Base-by-base conservation (phyloP, 2,113 vertebrate genomes). In the Promerops cafer region DNA sequence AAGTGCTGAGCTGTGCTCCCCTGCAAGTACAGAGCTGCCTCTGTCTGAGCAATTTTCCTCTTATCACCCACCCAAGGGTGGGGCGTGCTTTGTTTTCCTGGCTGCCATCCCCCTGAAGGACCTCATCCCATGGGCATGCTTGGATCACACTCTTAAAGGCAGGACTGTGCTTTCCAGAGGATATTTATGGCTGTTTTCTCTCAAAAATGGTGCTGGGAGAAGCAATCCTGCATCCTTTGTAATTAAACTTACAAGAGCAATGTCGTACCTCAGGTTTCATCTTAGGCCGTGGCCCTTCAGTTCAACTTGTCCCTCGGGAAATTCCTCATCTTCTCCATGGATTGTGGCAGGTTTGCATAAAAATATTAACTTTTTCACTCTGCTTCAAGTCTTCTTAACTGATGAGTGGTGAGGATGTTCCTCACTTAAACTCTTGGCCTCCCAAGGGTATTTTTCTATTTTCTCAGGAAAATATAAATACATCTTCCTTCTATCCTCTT, bases 21-120 rank as follows among this genome's bases (percentile, higher is more conserved):
- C 27, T 92, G 79, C 96, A 7, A 65, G 89, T 94, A 80, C 71
- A 72, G 91, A 93, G 56, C 75, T 52, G 82, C 53, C 89, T 80
- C 7, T 4, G 52, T 5, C 81, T 27, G 40, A 44, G 83, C 70
- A 86, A 76, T 83, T 85, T 60, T 64, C 75, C 56, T 56, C 70
- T 79, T 93, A 76, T 90, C 91, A 57, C 54, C 53, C 63, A 72
- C 49, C 50, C 75, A 19, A 33, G 76, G 75, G 91, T 92, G 93
- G n/a, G 37, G 68, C 6, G 0, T 33, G 16, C 35, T 79, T 1
- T 5, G 10, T 83, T 76, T 79, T 79, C 83, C 75, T 47, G 20
- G 21, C 82, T 85, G 65, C 66, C 11, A 0, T 22, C 24, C 12
- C 75, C 84, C 37, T 3, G 16, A 69, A 22, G 59, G 8, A 10